Evolutionary conservation across 2,797 vertebrate genomes (phyloP), one percentile per base, ranked within the genome.

Genomic region (Microtus obscurus): DNA sequence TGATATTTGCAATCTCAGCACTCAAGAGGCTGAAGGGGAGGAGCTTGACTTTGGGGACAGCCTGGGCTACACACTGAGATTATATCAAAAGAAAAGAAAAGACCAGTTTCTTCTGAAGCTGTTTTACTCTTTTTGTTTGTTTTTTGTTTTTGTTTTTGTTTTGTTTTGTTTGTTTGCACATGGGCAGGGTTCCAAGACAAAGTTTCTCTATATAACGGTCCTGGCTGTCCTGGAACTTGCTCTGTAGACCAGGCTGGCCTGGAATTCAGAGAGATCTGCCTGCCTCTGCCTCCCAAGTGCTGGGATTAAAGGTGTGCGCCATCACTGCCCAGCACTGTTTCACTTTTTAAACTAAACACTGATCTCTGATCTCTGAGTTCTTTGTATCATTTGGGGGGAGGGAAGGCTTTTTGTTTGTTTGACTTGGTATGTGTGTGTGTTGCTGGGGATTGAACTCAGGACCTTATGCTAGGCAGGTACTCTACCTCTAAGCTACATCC

Each of bases 321-420:
- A 59, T 21, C 56, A 59, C 56, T 21, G 4, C 21, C 6, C 2
- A 2, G 7, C 21, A 23, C 56, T 23, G 21, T 59, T 59, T 59
- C 21, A 8, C 21, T 23, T n/a, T 23, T 67, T 21, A 56, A 21
- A 63, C 11, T 92, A 78, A 95, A 27, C 11, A 34, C 25, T n/a
- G 45, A 92, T 63, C 79, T 88, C 29, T 48, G 40, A 92, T 59
- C 77, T 88, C 29, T 48, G 45, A 92, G 67, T 83, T 88, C 34
- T 48, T 59, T 56, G 74, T 65, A 73, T 34, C 53, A 67, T 16
- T 27, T 65, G 61, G 34, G 2, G 3, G 25, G 13, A 88, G 29
- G 45, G 63, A 87, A 91, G 19, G 61, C 19, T 23, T 67, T 85
- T 85, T 83, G 17, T 65, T 34, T 65, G 17, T 4, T 85, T 83